Conservation (phyloP, 2,888 invertebrate species). For the Cyaniris semiargus region DNA sequence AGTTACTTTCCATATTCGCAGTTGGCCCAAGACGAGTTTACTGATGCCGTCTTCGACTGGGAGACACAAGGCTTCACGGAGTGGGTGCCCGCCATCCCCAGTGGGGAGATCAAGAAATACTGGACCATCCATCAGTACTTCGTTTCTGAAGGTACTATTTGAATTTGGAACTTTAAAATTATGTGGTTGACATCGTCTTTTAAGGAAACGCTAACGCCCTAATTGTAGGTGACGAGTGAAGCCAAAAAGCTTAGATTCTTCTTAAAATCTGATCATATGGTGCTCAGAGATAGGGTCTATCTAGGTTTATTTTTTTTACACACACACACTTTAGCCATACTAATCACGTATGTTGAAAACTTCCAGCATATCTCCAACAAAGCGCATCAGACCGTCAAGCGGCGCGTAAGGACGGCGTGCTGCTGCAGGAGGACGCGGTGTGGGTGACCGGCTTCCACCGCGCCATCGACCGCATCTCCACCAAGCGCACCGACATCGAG, state of each 20-base stretch:
- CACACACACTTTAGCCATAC: not conserved
- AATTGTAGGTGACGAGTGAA: too few species aligned
- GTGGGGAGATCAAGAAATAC: constrained; percentile 41
- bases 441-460: constrained; percentile 51
- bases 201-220: too few species aligned
- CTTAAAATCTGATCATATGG: too few species aligned
- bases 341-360: not conserved
- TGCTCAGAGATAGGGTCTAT: too few species aligned
- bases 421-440: constrained; percentile 45
- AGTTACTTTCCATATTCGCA: constrained; percentile 35
- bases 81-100: constrained; percentile 41
- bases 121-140: constrained; percentile 49
- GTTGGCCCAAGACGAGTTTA: constrained; percentile 47
- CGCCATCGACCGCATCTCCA: constrained; percentile 44
- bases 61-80: constrained; percentile 45
- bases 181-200: too few species aligned
- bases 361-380: constrained; percentile 37
- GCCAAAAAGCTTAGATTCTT: too few species aligned
- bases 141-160: constrained; percentile 41
- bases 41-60: constrained; percentile 46
- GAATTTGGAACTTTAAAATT: not conserved
- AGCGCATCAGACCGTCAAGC: constrained; percentile 33
- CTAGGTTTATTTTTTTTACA: too few species aligned
- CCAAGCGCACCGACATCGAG: constrained; percentile 40
- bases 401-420: constrained; percentile 21